Conservation (phyloP, 1,140 invertebrate genomes). For the Eumaeus atala region DNA sequence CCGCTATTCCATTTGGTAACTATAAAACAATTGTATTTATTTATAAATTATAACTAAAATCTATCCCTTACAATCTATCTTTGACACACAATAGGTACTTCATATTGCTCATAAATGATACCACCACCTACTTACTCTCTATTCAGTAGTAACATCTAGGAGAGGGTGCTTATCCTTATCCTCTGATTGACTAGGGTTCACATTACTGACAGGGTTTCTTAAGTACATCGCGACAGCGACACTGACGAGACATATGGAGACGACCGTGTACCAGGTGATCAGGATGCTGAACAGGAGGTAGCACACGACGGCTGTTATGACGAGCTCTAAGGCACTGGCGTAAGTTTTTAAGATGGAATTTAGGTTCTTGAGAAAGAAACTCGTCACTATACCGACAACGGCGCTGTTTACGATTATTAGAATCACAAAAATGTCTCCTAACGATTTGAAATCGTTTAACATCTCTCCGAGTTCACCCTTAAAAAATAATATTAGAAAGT, state of each 20-base stretch:
- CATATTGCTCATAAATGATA: too few species aligned
- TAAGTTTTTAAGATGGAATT: conserved; percentile 98
- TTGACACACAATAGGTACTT: too few species aligned
- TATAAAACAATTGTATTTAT: too few species aligned
- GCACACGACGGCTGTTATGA: conserved; percentile 93
- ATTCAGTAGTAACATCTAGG: conserved; percentile 35
- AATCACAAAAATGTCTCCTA: conserved; percentile 82
- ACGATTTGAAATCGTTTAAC: conserved; percentile 77
- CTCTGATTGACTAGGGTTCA: conserved; percentile 31
- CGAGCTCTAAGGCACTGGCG: conserved; percentile 93
- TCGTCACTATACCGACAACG: conserved; percentile 93
- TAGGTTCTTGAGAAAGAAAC: conserved; percentile 93
- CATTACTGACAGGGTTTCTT: conserved; percentile 87
- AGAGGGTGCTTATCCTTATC: conserved; percentile 52
- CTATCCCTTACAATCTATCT: too few species aligned
- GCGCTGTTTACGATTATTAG: conserved; percentile 93
- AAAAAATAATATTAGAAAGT: conserved; percentile 80
- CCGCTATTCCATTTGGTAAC: too few species aligned
- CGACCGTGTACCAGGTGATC: conserved; percentile 86
- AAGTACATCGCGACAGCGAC: conserved; percentile 91
- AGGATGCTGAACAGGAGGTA: conserved; percentile 92
- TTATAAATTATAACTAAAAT: too few species aligned
- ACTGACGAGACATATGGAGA: conserved; percentile 89
- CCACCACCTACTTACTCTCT: too few species aligned
- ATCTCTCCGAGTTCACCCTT: conserved; percentile 78